Conservation (phyloP, 2,888 invertebrate species). For the Stenoptilia bipunctidactyla region DNA sequence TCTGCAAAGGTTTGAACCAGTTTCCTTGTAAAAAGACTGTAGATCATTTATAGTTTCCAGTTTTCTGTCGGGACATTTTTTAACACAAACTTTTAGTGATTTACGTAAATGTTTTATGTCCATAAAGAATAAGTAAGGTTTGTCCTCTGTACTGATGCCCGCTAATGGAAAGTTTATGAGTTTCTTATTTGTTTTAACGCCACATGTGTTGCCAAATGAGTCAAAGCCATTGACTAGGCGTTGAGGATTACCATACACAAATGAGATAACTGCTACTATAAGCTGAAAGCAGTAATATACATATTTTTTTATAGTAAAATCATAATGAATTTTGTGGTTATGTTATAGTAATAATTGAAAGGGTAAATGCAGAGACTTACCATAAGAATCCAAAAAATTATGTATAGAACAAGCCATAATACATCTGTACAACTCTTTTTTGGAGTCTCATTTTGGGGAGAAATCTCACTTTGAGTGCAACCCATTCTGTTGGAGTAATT, state of each 20-base stretch:
- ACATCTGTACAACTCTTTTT: constrained; percentile 86
- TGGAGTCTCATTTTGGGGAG: constrained; percentile 72
- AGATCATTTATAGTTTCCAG: constrained; percentile 77
- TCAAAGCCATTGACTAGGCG: constrained; percentile 92
- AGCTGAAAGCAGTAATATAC: constrained; percentile 68
- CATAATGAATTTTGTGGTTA: too few species aligned
- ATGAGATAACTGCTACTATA: constrained; percentile 86
- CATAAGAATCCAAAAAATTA: constrained; percentile 87
- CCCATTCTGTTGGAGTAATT: constrained; percentile 74
- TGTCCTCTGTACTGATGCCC: constrained; percentile 84
- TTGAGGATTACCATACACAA: constrained; percentile 88
- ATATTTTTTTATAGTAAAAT: constrained; percentile 1
- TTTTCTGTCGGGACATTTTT: constrained; percentile 82
- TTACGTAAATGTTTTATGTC: constrained; percentile 81
- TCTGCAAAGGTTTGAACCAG: constrained; percentile 83
- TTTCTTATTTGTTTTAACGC: constrained; percentile 82
- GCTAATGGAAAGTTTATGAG: constrained; percentile 81
- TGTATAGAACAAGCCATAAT: constrained; percentile 83
- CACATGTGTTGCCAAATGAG: constrained; percentile 95
- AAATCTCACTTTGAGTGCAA: constrained; percentile 75
- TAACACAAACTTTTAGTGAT: constrained; percentile 90
- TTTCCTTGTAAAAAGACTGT: constrained; percentile 77
- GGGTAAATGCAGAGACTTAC: constrained; percentile 52
- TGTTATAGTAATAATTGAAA: too few species aligned
- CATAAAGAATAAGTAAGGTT: constrained; percentile 86